Evolutionary conservation across 64 coral and sea anemone genomes (phyloP).

Genomic region (Pocillopora verrucosa): DNA sequence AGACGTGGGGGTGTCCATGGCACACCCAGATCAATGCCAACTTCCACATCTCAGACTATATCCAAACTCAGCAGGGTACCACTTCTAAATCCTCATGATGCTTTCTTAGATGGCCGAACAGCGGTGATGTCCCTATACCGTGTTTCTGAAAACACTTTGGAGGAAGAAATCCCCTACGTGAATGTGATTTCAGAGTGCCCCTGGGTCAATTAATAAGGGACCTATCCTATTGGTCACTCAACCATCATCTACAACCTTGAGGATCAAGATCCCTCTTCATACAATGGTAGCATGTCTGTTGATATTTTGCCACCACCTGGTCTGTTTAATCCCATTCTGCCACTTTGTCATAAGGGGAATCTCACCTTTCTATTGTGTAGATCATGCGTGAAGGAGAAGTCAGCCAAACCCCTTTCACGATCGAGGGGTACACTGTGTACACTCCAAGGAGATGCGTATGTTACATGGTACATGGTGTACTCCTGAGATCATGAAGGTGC

Average conservation of each 20-base stretch:
- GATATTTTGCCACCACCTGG: no score
- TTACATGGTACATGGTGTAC: no score
- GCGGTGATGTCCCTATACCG: background rate
- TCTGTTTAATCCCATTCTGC: no score
- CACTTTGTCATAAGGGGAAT: no score
- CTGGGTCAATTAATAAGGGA: constrained; percentile 1
- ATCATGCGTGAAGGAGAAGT: no score
- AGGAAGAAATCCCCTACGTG: constrained; percentile 30
- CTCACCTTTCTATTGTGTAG: no score
- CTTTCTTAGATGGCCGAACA: constrained; percentile 36
- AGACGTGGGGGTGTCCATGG: background rate
- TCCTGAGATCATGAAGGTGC: no score
- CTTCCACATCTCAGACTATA: background rate
- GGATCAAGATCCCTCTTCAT: no score
- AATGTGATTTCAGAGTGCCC: constrained; percentile 41
- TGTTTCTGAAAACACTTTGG: background rate
- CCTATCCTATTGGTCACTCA: constrained; percentile 26
- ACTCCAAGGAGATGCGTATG: no score
- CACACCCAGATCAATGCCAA: background rate
- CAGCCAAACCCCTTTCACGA: no score
- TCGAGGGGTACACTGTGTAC: no score
- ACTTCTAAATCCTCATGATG: constrained; percentile 29
- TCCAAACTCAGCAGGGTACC: background rate
- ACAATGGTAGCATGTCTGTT: no score
- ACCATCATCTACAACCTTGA: constrained; percentile 2